These are phyloP conservation scores for Melopsittacus undulatus DNA, from an alignment of 2,797 vertebrate genomes.

Conservation along the genomic window DNA sequence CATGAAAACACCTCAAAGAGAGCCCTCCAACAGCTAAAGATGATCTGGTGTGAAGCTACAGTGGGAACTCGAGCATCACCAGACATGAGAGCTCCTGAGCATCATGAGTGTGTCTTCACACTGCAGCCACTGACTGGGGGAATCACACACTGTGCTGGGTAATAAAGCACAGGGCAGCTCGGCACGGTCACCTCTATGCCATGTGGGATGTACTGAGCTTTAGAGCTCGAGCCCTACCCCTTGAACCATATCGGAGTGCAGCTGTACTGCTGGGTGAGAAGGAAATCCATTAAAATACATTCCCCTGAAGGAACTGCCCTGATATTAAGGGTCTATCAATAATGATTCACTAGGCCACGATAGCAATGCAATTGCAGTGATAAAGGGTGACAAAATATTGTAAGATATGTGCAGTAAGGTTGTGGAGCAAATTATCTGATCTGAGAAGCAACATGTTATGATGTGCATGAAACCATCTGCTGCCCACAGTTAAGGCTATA, in stretches of 20 bases:
- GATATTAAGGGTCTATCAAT: slow-evolving; percentile 58
- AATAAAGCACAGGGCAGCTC: not conserved
- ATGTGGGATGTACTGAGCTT: not conserved
- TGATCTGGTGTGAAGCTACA: not conserved
- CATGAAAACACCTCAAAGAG: slow-evolving; percentile 20
- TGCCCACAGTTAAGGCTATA: not conserved
- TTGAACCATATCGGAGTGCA: not conserved
- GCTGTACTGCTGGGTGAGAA: not conserved
- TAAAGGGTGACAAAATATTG: slow-evolving; percentile 59
- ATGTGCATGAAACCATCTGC: not conserved
- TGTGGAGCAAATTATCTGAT: slow-evolving; percentile 39
- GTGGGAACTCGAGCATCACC: not conserved
- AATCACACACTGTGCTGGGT: not conserved
- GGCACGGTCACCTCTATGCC: not conserved
- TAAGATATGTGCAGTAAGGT: slow-evolving; percentile 5
- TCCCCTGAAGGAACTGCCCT: not conserved
- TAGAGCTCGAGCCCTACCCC: not conserved
- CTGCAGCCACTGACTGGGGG: not conserved
- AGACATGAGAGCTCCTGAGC: not conserved
- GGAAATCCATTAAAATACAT: slow-evolving; percentile 28
- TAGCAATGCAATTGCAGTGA: slow-evolving; percentile 38
- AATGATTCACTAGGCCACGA: slow-evolving; percentile 54
- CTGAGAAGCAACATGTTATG: not conserved
- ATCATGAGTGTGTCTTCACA: not conserved
- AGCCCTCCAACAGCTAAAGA: not conserved